Base-by-base conservation (phyloP, 2,888 invertebrate genomes). In the Philhelius pedissequus region DNA sequence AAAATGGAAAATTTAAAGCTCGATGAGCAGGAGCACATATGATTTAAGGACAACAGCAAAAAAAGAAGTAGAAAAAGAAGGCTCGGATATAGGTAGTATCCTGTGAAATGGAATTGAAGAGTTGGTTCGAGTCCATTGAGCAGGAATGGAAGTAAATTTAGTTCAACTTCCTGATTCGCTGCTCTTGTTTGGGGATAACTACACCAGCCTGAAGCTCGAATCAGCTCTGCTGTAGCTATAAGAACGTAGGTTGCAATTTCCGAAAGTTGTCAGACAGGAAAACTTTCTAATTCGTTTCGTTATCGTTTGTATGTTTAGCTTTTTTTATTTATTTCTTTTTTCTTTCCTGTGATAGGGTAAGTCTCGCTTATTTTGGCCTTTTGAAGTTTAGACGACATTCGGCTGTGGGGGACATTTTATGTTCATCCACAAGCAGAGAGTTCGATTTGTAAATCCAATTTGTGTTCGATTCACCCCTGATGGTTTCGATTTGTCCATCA, bases 201-300 rank as follows among this genome's bases (percentile, higher is more conserved):
- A 45, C 43, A 2, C n/a, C n/a, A n/a, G n/a, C n/a, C n/a, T n/a
- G n/a, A n/a, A 45, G 18, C 20, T 45, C 20, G n/a, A n/a, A 20
- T 20, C n/a, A 48, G 45, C 5, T 48, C 5, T 48, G 20, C 13
- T 48, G 3, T 22, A 13, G 6, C 4, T 35, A 13, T 4, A 22
- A 43, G 22, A 48, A 60, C 58, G 71, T 80, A 80, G 50, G 75
- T 76, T 76, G 71, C 84, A 84, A 80, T 80, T 84, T 84, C 75
- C 75, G 66, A 75, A 84, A 84, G 70, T 80, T 84, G 80, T 84
- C 80, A 80, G 84, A 84, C 80, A 71, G 84, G 80, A 84, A 84
- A 84, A 84, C 84, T 84, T 84, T 80, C 75, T 84, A 80, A 84
- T 84, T 80, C 75, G 66, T 84, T 84, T 76, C 76, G 76, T 84